These are phyloP conservation scores for Dinomys branickii DNA, from an alignment of 2,113 vertebrate species.

Conservation along the genomic window DNA sequence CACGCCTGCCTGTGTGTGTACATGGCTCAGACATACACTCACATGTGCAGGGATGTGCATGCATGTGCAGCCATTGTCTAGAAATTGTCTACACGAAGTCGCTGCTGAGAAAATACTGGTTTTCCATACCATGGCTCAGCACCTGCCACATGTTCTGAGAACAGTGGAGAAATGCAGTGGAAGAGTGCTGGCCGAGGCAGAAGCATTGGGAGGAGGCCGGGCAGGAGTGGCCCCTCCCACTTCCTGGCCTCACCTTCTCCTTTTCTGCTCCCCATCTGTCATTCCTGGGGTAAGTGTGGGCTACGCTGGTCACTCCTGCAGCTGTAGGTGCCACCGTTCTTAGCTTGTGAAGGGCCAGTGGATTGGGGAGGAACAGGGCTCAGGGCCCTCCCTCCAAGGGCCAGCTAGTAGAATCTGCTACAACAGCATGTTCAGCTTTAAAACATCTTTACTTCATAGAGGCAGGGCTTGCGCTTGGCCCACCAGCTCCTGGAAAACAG, in stretches of 20 bases:
- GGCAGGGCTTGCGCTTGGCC: not conserved
- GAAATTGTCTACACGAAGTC: fast-evolving
- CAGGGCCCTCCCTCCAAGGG: not conserved
- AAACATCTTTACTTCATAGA: not conserved
- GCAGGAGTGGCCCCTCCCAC: not conserved
- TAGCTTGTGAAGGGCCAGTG: not conserved
- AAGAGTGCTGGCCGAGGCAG: fast-evolving
- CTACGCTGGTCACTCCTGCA: fast-evolving
- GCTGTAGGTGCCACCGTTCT: not conserved
- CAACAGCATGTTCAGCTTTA: not conserved
- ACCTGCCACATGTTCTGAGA: fast-evolving
- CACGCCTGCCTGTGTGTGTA: not conserved
- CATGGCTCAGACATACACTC: not conserved
- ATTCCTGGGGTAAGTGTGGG: not conserved
- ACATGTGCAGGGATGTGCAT: too few species aligned
- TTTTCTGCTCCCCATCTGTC: not conserved
- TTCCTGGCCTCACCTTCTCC: not conserved
- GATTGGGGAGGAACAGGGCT: fast-evolving
- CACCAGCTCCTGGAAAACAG: not conserved
- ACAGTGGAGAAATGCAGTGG: fast-evolving
- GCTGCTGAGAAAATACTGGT: fast-evolving
- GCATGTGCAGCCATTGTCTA: fast-evolving
- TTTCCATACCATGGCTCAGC: not conserved
- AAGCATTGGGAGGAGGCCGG: not conserved
- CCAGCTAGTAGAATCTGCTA: not conserved